Evolutionary conservation across 2,888 invertebrate species (phyloP).

Genomic region (Pandemis heparana): DNA sequence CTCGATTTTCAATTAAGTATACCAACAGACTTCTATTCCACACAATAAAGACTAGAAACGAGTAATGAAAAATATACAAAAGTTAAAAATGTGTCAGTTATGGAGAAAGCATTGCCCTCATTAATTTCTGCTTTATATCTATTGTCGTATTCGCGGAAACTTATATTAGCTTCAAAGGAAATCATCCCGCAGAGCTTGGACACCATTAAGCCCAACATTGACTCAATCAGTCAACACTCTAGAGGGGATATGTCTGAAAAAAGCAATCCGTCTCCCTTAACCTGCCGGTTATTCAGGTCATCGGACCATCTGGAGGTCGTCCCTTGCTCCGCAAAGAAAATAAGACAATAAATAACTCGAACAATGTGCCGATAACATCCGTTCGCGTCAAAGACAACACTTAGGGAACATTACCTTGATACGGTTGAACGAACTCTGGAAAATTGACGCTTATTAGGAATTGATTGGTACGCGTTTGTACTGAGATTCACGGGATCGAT

Average conservation of each 20-base stretch:
- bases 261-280: conserved; percentile 4
- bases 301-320: conserved; percentile 38
- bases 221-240: neutral
- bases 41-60: neutral
- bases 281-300: conserved; percentile 25
- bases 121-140: too few species aligned
- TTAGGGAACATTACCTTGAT: conserved; percentile 25
- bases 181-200: neutral
- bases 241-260: neutral
- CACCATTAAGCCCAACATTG: neutral
- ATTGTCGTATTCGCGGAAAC: neutral
- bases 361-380: conserved; percentile 38
- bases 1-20: neutral
- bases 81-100: too few species aligned
- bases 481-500: neutral
- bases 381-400: conserved; percentile 24
- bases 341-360: conserved; percentile 38
- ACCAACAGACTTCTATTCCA: neutral
- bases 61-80: too few species aligned
- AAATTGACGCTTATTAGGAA: conserved; percentile 20
- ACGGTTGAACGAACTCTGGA: conserved; percentile 25
- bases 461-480: neutral
- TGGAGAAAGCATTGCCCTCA: too few species aligned
- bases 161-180: neutral
- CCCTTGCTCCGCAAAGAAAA: conserved; percentile 21